Evolutionary conservation across 2,888 invertebrate genomes (phyloP), one percentile per base, ranked within the genome.

Genomic region (Chesias legatella): DNA sequence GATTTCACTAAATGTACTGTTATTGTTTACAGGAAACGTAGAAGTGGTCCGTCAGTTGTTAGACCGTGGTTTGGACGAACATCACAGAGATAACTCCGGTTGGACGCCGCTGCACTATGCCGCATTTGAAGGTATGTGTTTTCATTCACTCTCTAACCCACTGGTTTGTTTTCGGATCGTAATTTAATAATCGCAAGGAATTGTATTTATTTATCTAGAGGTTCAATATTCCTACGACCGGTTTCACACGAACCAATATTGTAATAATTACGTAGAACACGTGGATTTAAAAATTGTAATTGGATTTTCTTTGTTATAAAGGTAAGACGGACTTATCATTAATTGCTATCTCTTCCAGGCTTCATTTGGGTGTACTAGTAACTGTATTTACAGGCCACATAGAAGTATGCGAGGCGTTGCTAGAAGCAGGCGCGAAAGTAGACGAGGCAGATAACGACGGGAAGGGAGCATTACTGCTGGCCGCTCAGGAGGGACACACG

Each of bases 51-150:
- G 95, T 10, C 95, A 96, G 66, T 85, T 98, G 26, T 88, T 98
- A 8, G 97, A 96, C 73, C 90, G 97, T 54, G 98, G 95, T 0
- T 71, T 95, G 30, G 95, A 95, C 62, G 95, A 95, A 60, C 95
- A 95, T 46, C 95, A 95, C 67, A 88, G 95, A 10, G 98, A 98
- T 72, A 97, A 98, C 79, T 95, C 96, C 0, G 98, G 98, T 0
- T 98, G 98, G 98, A 98, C 98, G 0, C 98, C 99, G 0, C 77
- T 99, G 36, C 98, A 98, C 73, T 98, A 98, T 72, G 94, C 98
- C 0, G 96, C 98, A 7, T 98, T 98, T 73, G 97, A 98, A 89
- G 94, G 93, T 79, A 26, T 11, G 11, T n/a, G n/a, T n/a, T n/a
- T n/a, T n/a, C n/a, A n/a, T n/a, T n/a, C n/a, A n/a, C n/a, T n/a